Evolutionary conservation across 1,140 invertebrate genomes (phyloP).

Genomic region (Apolygus lucorum): DNA sequence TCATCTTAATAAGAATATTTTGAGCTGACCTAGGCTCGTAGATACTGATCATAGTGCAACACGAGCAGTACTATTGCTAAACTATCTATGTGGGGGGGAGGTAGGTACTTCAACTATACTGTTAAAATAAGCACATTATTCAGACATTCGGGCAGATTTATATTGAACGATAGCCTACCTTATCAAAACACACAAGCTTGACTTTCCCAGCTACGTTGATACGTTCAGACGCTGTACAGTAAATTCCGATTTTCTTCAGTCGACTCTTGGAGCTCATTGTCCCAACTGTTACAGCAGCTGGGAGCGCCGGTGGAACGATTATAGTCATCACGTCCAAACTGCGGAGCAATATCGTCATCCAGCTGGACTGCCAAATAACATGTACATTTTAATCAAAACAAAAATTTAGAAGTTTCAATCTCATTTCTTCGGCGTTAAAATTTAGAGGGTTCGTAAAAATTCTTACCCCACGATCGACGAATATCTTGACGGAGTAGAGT

Average conservation of each 20-base stretch:
- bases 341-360: constrained; percentile 45
- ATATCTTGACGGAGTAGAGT: constrained; percentile 48
- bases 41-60: too few relatives aligned
- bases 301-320: constrained; percentile 84
- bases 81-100: too few relatives aligned
- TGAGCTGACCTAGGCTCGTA: too few relatives aligned
- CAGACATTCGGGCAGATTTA: too few relatives aligned
- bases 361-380: constrained; percentile 32
- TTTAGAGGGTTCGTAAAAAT: too few relatives aligned
- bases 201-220: constrained; percentile 83
- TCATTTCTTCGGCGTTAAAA: not conserved
- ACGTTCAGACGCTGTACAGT: constrained; percentile 77
- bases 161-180: too few relatives aligned
- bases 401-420: not conserved
- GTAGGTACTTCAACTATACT: too few relatives aligned
- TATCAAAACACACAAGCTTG: constrained; percentile 90
- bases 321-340: constrained; percentile 87
- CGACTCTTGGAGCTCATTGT: constrained; percentile 70
- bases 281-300: constrained; percentile 87
- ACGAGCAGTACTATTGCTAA: too few relatives aligned
- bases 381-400: not conserved
- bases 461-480: constrained; percentile 46
- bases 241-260: constrained; percentile 67
- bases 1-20: too few relatives aligned
- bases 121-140: too few relatives aligned